phyloP scores from a whole-genome alignment of 2,888 invertebrate species.

The Ophraella communa region DNA sequence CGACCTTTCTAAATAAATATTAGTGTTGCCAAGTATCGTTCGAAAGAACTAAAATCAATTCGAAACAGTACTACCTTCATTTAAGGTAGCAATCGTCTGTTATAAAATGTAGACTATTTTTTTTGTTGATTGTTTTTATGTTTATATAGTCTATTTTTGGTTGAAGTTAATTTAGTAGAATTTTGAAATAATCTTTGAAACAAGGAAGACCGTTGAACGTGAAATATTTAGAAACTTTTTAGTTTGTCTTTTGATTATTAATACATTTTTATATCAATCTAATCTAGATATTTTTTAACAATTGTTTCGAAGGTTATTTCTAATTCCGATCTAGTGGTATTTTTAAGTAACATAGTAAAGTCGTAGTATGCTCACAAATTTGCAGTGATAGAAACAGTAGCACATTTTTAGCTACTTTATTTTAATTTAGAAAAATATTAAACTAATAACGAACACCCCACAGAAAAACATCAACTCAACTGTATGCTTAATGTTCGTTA shows the following conservation, averaged over 20 bases:
- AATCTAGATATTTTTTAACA: no score
- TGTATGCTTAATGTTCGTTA: neutral
- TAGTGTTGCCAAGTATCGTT: conserved; percentile 27
- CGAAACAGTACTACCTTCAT: conserved; percentile 34
- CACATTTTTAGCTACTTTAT: conserved; percentile 28
- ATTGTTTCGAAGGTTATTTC: neutral
- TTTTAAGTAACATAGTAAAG: conserved; percentile 46
- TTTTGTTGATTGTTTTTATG: conserved; percentile 62
- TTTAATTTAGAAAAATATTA: neutral
- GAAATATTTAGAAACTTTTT: neutral
- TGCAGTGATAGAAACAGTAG: conserved; percentile 39
- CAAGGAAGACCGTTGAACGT: neutral
- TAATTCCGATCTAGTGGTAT: conserved; percentile 30
- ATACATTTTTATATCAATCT: neutral
- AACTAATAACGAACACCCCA: conserved; percentile 1
- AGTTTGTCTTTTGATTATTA: neutral
- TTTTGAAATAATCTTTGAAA: conserved; percentile 5
- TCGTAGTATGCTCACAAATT: conserved; percentile 55
- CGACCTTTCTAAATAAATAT: conserved; percentile 30
- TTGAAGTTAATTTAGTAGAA: conserved; percentile 55
- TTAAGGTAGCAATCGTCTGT: conserved; percentile 52
- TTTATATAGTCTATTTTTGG: conserved; percentile 62
- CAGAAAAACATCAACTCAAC: neutral
- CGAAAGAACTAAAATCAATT: conserved; percentile 13
- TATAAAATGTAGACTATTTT: conserved; percentile 56